These are phyloP conservation scores for Empidonax traillii DNA, from an alignment of 2,113 vertebrate species.

Conservation along the genomic window DNA sequence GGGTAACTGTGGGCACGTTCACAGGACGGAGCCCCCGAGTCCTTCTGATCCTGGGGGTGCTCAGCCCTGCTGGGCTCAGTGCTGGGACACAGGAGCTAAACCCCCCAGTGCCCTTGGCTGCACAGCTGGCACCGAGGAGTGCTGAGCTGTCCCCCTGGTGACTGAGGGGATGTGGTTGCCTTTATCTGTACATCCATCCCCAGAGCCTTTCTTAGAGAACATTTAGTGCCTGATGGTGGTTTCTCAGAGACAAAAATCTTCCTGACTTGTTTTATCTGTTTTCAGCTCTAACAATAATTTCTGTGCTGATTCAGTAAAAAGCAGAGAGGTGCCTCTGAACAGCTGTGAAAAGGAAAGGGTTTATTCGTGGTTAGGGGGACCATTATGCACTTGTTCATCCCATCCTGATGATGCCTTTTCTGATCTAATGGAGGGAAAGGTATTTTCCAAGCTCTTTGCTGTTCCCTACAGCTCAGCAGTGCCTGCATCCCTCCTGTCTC, in stretches of 20 bases:
- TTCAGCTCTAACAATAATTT: background rate
- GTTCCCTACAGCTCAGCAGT: background rate
- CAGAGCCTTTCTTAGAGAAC: background rate
- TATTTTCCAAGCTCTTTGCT: background rate
- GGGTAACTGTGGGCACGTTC: fast-evolving
- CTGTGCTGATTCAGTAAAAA: background rate
- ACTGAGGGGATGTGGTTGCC: background rate
- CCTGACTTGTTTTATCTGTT: background rate
- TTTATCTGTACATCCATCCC: background rate
- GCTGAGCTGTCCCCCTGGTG: background rate
- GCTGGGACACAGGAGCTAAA: background rate
- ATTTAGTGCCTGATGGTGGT: no score
- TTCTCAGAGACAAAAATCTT: background rate
- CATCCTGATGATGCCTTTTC: background rate
- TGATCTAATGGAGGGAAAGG: background rate
- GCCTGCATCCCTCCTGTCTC: background rate
- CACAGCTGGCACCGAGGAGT: background rate
- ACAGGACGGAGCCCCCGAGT: background rate
- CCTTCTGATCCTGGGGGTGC: background rate
- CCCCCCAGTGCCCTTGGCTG: fast-evolving
- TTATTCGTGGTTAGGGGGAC: background rate
- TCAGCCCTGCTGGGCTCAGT: fast-evolving
- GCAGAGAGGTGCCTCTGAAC: fast-evolving
- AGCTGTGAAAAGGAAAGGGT: background rate
- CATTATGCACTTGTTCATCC: background rate